These are phyloP conservation scores for Drosophila baimaii DNA, from an alignment of 1,140 invertebrate genomes.

Conservation along the genomic window DNA sequence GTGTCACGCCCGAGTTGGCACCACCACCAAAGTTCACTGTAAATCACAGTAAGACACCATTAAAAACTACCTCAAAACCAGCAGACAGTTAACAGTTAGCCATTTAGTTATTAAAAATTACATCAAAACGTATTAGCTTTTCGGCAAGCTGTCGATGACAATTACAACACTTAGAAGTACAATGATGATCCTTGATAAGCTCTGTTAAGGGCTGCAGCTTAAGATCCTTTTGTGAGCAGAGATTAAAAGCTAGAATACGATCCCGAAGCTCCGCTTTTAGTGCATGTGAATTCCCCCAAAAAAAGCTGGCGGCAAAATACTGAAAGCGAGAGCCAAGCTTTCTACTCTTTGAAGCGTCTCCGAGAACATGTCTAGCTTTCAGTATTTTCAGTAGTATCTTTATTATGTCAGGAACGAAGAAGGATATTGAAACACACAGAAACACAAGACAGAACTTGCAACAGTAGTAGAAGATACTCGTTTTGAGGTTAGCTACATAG, in stretches of 20 bases:
- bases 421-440: conserved; percentile 19
- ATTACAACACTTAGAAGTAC: conserved; percentile 10
- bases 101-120: conserved; percentile 17
- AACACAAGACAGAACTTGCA: conserved; percentile 61
- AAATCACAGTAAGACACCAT: conserved; percentile 39
- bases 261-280: conserved; percentile 17
- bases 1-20: conserved; percentile 67
- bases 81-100: conserved; percentile 5
- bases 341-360: conserved; percentile 39
- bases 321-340: conserved; percentile 65
- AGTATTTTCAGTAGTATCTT: conserved; percentile 56
- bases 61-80: background rate
- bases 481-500: conserved; percentile 51
- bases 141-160: conserved; percentile 36
- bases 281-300: conserved; percentile 17
- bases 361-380: conserved; percentile 73
- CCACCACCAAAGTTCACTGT: conserved; percentile 72
- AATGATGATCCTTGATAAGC: conserved; percentile 24
- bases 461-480: conserved; percentile 17
- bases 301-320: conserved; percentile 43
- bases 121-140: conserved; percentile 25
- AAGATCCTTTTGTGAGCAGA: conserved; percentile 23
- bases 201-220: conserved; percentile 19
- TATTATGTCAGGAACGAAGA: conserved; percentile 22
- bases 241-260: conserved; percentile 16